Evolutionary conservation across 2,113 vertebrate genomes (phyloP).

Genomic region (Zosterops lateralis): DNA sequence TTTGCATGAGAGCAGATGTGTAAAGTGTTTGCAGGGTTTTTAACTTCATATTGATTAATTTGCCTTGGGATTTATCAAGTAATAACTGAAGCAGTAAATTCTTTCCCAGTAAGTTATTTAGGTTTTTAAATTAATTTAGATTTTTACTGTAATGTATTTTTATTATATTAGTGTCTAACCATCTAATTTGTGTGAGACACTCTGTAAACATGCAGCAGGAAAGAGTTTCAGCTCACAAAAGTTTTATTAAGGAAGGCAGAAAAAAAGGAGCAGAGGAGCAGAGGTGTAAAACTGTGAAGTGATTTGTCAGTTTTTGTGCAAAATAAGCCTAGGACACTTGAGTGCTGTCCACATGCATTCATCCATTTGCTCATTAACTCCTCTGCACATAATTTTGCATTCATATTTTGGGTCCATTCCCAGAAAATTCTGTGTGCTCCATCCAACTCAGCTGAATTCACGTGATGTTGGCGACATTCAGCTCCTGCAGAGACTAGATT

Average conservation of each 20-base stretch:
- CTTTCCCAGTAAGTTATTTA: slow-evolving; percentile 26
- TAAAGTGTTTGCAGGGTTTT: background rate
- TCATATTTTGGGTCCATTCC: background rate
- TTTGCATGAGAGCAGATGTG: slow-evolving; percentile 18
- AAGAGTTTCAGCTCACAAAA: background rate
- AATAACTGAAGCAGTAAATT: slow-evolving; percentile 45
- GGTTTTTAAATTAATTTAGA: slow-evolving; percentile 28
- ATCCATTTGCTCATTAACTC: background rate
- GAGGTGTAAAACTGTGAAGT: background rate
- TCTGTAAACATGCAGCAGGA: background rate
- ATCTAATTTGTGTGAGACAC: slow-evolving; percentile 20
- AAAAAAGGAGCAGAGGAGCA: background rate
- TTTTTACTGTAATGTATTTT: slow-evolving; percentile 30
- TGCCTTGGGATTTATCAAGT: slow-evolving; percentile 46
- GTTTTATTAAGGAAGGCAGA: background rate
- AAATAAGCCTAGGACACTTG: background rate
- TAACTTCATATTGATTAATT: slow-evolving; percentile 44
- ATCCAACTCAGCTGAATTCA: background rate
- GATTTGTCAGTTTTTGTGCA: background rate
- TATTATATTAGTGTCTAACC: slow-evolving; percentile 46
- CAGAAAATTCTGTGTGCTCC: background rate
- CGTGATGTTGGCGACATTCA: background rate
- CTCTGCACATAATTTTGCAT: background rate
- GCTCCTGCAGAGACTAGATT: background rate
- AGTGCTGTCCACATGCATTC: background rate